Percentiles rank a stretch among this genome's conserved stretches.
These are phyloP conservation scores for Sinella curviseta DNA, from an alignment of 1,140 invertebrate genomes.

Conservation along the genomic window DNA sequence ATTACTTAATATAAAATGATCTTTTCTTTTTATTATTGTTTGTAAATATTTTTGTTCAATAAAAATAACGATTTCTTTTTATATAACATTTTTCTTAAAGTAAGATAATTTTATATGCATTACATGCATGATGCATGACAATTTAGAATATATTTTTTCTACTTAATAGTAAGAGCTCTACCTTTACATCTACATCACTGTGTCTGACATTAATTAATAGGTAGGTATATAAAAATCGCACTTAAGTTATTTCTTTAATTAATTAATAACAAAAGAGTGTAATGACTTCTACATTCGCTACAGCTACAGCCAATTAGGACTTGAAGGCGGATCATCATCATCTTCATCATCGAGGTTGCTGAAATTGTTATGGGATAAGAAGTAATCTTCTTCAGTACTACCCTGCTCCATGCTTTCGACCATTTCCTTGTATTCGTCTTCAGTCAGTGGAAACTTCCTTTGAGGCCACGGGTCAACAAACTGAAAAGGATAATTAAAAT, in stretches of 20 bases:
- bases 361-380: neutral
- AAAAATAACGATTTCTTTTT: neutral
- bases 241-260: too few species aligned
- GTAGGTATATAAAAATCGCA: too few species aligned
- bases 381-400: neutral
- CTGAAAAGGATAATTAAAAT: neutral
- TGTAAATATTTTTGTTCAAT: neutral
- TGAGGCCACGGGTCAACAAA: neutral
- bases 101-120: too few species aligned
- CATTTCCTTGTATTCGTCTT: constrained; percentile 6
- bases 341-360: neutral
- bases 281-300: neutral
- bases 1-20: neutral
- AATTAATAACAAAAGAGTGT: too few species aligned
- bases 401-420: neutral
- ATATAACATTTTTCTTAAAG: too few species aligned
- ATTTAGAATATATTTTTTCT: too few species aligned
- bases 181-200: too few species aligned
- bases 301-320: neutral
- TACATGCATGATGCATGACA: too few species aligned
- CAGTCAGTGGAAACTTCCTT: neutral
- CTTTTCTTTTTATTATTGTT: neutral
- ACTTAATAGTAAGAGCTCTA: too few species aligned
- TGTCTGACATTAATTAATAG: too few species aligned
- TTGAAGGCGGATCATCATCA: neutral